Base-by-base conservation (phyloP, 2,113 vertebrate genomes). In the Hyla sarda region DNA sequence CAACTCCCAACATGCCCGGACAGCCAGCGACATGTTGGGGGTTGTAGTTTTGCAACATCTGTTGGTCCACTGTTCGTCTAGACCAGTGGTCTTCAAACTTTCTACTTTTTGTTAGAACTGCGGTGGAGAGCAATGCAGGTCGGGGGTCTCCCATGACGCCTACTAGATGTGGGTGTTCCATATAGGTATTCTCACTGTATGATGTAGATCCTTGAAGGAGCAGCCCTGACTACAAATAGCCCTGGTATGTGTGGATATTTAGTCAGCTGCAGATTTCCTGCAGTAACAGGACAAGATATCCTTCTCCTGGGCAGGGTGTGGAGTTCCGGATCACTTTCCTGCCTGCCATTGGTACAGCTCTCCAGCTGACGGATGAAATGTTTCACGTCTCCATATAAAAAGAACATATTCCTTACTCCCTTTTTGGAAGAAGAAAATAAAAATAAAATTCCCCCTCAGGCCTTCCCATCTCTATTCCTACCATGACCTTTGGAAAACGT, bases 311-410 rank as follows among this genome's bases (percentile, higher is more conserved):
- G 60, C 62, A 54, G 74, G 75, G 84, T 85, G 84, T 69, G 84
- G 84, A 85, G 72, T 86, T 81, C 77, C 84, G 81, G 84, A 81
- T 73, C 30, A 34, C 45, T 28, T 81, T 81, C 84, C 84, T 86
- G 77, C 77, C 80, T 75, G 32, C 34, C n/a, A 2, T 30, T 45
- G 21, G 11, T 45, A 23, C 30, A 21, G 9, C 23, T 25, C 28
- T 62, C 19, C n/a, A 19, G 54, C 77, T 60, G 76, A 79, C 77
- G 16, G 32, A 60, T 80, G 21, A 41, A 41, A 14, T 74, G 71
- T 74, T 74, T 14, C 4, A 75, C n/a, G 41, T 28, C 3, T 14
- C 2, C 1, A 14, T 69, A 16, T 16, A 67, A n/a, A n/a, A n/a
- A n/a, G n/a, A n/a, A n/a, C n/a, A n/a, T n/a, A n/a, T n/a, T n/a